These are phyloP conservation scores for Dendrolimus kikuchii DNA, from an alignment of 1,140 invertebrate genomes.

Conservation along the genomic window DNA sequence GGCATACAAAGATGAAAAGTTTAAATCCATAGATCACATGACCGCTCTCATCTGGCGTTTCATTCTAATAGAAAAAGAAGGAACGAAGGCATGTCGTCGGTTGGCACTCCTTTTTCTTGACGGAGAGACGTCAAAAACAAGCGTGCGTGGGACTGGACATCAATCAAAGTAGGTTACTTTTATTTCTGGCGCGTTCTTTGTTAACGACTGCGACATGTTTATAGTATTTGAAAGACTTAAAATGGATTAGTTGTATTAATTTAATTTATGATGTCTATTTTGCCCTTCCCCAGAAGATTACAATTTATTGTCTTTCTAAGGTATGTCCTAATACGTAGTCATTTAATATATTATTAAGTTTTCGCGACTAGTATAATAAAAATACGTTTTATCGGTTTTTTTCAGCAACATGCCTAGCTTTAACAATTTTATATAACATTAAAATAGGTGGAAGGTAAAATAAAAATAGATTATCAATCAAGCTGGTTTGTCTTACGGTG, in stretches of 20 bases:
- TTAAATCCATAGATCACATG: slow-evolving; percentile 28
- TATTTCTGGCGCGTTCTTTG: slow-evolving; percentile 42
- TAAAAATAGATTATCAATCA: no score
- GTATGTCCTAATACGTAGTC: no score
- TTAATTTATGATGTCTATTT: neutral
- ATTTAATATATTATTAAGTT: no score
- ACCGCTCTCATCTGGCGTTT: slow-evolving; percentile 32
- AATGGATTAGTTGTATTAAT: neutral
- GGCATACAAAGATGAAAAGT: no score
- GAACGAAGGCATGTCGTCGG: slow-evolving; percentile 26
- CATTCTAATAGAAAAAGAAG: slow-evolving; percentile 42
- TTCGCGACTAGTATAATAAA: no score
- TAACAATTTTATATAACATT: no score
- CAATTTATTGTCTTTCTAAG: no score
- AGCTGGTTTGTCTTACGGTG: no score
- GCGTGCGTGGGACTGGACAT: slow-evolving; percentile 52
- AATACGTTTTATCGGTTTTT: no score
- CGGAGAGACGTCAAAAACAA: slow-evolving; percentile 55
- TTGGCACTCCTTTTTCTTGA: slow-evolving; percentile 53
- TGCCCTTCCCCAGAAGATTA: no score
- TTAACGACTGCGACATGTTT: slow-evolving; percentile 19
- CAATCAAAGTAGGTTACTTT: slow-evolving; percentile 53
- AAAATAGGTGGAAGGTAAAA: no score
- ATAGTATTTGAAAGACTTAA: slow-evolving; percentile 12
- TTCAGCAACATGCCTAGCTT: no score